These are phyloP conservation scores for Anthopleura sola DNA, from an alignment of 64 coral and sea anemone genomes.

Conservation along the genomic window DNA sequence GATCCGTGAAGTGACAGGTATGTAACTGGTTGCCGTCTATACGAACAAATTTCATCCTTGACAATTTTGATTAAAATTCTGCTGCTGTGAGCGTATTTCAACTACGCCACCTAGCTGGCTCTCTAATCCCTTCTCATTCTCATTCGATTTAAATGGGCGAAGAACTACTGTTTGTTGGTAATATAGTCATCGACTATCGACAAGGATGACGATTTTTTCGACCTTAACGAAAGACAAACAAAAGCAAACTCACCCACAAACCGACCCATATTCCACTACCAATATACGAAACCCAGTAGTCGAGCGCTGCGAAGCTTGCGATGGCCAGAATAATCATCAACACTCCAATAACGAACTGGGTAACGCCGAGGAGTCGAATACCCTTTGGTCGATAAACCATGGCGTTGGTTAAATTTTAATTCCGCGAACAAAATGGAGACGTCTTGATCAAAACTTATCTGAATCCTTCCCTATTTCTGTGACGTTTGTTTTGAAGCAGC, in stretches of 20 bases:
- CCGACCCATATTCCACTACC: background rate
- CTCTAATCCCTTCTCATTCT: no score
- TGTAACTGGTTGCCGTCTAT: no score
- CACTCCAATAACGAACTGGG: background rate
- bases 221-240: background rate
- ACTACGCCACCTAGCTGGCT: no score
- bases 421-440: conserved; percentile 1
- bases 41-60: no score
- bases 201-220: background rate
- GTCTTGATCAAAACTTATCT: background rate
- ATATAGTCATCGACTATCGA: no score
- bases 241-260: background rate
- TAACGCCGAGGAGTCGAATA: background rate
- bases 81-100: no score
- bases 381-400: background rate
- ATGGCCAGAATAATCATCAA: background rate
- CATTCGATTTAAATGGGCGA: no score
- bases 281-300: background rate
- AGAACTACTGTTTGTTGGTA: no score
- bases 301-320: background rate
- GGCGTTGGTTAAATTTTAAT: background rate
- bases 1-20: no score
- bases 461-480: background rate
- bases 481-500: background rate
- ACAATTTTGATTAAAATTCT: no score